phyloP scores from a whole-genome alignment of 1,140 invertebrate genomes.

The Drosophila prosaltans region DNA sequence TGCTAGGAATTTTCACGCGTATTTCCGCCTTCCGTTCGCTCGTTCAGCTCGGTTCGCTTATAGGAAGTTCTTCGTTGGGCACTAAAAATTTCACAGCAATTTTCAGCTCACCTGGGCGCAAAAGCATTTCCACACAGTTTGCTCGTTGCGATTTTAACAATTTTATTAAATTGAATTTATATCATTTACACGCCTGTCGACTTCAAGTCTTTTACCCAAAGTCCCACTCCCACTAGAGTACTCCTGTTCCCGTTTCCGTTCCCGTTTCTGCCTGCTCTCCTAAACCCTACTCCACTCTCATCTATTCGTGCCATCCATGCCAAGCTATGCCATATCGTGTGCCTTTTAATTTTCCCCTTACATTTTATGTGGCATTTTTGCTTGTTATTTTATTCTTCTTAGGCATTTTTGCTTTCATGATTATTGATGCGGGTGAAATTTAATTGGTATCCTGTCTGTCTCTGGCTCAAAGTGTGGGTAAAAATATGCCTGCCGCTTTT shows the following conservation, averaged over 20 bases:
- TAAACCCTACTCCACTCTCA: neutral
- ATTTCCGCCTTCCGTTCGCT: slow-evolving; percentile 58
- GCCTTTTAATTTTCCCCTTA: slow-evolving; percentile 66
- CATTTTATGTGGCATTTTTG: slow-evolving; percentile 71
- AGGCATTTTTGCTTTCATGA: slow-evolving; percentile 78
- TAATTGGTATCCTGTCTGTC: slow-evolving; percentile 66
- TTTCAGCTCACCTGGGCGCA: slow-evolving; percentile 81
- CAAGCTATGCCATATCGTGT: slow-evolving; percentile 7
- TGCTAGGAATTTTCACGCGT: slow-evolving; percentile 79
- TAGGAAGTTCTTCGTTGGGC: slow-evolving; percentile 41
- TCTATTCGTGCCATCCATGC: slow-evolving; percentile 2
- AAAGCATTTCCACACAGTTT: slow-evolving; percentile 75
- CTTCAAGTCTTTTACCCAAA: slow-evolving; percentile 59
- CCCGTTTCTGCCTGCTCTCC: neutral
- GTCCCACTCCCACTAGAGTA: slow-evolving; percentile 1
- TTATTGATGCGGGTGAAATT: slow-evolving; percentile 82
- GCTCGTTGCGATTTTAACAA: slow-evolving; percentile 82
- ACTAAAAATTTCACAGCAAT: slow-evolving; percentile 70
- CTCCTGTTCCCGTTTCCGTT: neutral
- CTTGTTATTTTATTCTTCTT: slow-evolving; percentile 43
- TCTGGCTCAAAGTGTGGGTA: neutral
- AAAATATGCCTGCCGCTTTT: slow-evolving; percentile 5
- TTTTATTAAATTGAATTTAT: slow-evolving; percentile 83
- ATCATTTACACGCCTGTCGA: slow-evolving; percentile 83
- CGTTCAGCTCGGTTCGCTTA: slow-evolving; percentile 20